A percentile compares a stretch with the other conserved stretches of the same genome.
These are phyloP conservation scores for Eulemur mongoz DNA, from an alignment of 2,797 vertebrate species.

Conservation along the genomic window DNA sequence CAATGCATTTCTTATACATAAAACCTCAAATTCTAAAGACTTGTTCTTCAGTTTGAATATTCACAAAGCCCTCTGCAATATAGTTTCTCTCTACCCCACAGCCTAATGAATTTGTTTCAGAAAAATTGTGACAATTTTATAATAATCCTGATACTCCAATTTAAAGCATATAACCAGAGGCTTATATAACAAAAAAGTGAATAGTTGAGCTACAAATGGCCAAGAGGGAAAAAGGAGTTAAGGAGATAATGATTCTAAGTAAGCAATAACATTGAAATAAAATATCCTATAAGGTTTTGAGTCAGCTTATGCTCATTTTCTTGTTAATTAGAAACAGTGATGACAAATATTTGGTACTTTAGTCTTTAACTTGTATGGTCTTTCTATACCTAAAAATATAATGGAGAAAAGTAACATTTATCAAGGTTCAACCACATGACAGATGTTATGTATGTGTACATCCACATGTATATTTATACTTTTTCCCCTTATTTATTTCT, in stretches of 20 bases:
- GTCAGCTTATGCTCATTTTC: conserved; percentile 2
- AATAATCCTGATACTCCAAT: not conserved
- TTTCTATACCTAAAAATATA: conserved; percentile 32
- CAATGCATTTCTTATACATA: not conserved
- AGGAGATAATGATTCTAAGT: conserved; percentile 32
- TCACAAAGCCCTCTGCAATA: not conserved
- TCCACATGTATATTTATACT: not conserved
- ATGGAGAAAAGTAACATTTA: not conserved
- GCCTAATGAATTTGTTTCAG: not conserved
- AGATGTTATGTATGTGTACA: not conserved
- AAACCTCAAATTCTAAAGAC: conserved; percentile 14
- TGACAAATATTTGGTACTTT: conserved; percentile 20
- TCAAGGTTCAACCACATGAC: not conserved
- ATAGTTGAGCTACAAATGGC: not conserved
- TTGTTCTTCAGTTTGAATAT: not conserved
- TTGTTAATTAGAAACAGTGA: conserved; percentile 42
- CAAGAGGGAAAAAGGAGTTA: not conserved
- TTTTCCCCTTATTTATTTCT: conserved; percentile 9
- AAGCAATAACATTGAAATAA: conserved; percentile 38
- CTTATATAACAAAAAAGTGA: not conserved
- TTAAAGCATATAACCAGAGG: conserved; percentile 1
- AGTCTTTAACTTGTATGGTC: not conserved
- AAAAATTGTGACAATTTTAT: conserved; percentile 35
- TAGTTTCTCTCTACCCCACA: not conserved
- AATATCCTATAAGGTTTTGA: conserved; percentile 2